Conservation (phyloP, 2,888 invertebrate genomes). For the Orthonychiurus folsomi region DNA sequence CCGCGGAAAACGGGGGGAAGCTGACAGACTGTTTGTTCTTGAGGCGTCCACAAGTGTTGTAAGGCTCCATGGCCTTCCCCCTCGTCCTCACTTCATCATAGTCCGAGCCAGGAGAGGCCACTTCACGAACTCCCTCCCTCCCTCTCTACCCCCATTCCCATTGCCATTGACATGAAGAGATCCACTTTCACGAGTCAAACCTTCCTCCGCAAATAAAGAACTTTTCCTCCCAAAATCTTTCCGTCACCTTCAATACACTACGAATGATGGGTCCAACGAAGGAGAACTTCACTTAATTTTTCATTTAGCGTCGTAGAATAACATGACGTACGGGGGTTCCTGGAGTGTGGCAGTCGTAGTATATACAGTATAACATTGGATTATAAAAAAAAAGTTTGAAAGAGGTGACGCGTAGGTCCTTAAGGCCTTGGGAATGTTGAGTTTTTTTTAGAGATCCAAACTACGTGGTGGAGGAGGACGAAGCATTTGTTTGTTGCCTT, state of each 20-base stretch:
- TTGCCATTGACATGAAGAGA: slow-evolving; percentile 1
- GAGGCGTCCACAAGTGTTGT: slow-evolving; percentile 11
- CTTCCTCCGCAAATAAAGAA: not conserved
- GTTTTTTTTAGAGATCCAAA: no score
- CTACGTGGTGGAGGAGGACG: no score
- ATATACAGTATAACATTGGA: no score
- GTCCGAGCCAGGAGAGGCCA: not conserved
- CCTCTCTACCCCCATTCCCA: not conserved
- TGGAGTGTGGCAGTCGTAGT: no score
- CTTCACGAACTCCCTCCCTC: not conserved
- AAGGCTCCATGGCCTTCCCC: slow-evolving; percentile 4
- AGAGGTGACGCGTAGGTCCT: no score
- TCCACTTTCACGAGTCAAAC: no score
- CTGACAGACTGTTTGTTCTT: slow-evolving; percentile 16
- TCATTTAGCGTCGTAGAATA: no score
- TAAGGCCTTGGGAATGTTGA: no score
- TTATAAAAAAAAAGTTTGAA: no score
- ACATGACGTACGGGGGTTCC: no score
- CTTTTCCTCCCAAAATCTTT: not conserved
- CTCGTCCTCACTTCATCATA: slow-evolving; percentile 1
- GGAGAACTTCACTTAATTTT: no score
- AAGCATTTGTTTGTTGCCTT: no score
- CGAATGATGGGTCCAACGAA: not conserved
- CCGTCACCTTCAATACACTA: slow-evolving; percentile 5
- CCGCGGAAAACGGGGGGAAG: slow-evolving; percentile 9